A percentile compares a stretch with the other conserved stretches of the same genome.
These are phyloP conservation scores for Delia radicum DNA, from an alignment of 1,140 invertebrate species.

Conservation along the genomic window DNA sequence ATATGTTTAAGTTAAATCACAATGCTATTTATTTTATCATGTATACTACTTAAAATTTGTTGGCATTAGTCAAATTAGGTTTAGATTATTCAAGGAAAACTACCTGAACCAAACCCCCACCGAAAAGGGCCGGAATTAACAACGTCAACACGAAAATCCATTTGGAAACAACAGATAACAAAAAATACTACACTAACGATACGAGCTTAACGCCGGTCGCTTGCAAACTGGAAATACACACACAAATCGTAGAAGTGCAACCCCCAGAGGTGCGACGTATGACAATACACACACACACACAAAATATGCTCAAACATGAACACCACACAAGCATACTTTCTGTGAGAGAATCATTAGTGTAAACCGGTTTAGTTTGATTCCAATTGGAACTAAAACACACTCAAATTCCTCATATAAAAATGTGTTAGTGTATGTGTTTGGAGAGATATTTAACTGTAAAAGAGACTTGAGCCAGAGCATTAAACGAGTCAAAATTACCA, in stretches of 20 bases:
- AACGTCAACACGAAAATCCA: neutral
- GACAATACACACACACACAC: neutral
- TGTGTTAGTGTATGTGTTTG: neutral
- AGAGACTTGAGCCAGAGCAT: neutral
- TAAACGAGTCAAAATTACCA: neutral
- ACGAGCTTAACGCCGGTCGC: slow-evolving; percentile 55
- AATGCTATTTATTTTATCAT: neutral
- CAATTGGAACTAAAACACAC: slow-evolving; percentile 9
- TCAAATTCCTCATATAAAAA: neutral
- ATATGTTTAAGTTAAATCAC: neutral
- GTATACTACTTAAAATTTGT: neutral
- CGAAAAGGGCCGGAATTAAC: neutral
- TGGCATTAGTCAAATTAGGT: neutral
- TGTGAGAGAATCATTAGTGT: neutral
- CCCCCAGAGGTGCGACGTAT: slow-evolving; percentile 34
- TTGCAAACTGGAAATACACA: slow-evolving; percentile 53
- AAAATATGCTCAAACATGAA: neutral
- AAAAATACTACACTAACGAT: slow-evolving; percentile 39
- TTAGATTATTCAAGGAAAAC: neutral
- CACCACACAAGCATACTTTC: neutral
- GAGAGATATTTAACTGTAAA: neutral
- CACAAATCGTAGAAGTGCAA: slow-evolving; percentile 39
- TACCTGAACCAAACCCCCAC: neutral
- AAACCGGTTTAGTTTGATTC: slow-evolving; percentile 7
- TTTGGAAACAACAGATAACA: slow-evolving; percentile 23